Conservation (phyloP, 1,140 invertebrate genomes). For the Stenopsyche tienmushanensis region DNA sequence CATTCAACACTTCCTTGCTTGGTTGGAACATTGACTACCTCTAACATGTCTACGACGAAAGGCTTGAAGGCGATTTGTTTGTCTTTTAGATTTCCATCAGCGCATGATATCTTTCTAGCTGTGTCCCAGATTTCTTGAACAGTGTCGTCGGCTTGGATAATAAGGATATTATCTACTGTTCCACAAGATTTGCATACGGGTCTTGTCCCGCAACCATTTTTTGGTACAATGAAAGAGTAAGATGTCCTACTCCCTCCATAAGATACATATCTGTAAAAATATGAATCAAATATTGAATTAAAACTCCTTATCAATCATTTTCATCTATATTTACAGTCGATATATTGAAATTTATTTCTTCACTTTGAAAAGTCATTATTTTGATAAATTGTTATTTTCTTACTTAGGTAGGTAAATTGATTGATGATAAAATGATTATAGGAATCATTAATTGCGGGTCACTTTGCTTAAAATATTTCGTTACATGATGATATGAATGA, state of each 20-base stretch:
- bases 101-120: slow-evolving; percentile 64
- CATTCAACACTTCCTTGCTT: slow-evolving; percentile 64
- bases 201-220: slow-evolving; percentile 62
- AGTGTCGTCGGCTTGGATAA: slow-evolving; percentile 66
- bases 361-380: no score
- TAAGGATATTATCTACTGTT: slow-evolving; percentile 63
- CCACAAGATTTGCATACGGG: slow-evolving; percentile 60
- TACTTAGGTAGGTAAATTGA: no score
- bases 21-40: slow-evolving; percentile 66
- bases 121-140: slow-evolving; percentile 64
- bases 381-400: no score
- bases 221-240: slow-evolving; percentile 63
- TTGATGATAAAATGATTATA: no score
- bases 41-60: slow-evolving; percentile 71
- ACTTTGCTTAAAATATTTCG: no score
- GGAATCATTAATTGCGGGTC: no score
- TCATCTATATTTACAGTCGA: no score
- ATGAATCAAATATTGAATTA: neutral
- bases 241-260: slow-evolving; percentile 56
- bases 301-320: no score
- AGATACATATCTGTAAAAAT: slow-evolving; percentile 59
- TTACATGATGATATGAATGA: no score
- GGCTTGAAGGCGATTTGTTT: slow-evolving; percentile 68
- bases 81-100: slow-evolving; percentile 54
- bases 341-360: no score